Evolutionary conservation across 2,888 invertebrate species (phyloP).

Genomic region (Agonopterix subpropinquella): DNA sequence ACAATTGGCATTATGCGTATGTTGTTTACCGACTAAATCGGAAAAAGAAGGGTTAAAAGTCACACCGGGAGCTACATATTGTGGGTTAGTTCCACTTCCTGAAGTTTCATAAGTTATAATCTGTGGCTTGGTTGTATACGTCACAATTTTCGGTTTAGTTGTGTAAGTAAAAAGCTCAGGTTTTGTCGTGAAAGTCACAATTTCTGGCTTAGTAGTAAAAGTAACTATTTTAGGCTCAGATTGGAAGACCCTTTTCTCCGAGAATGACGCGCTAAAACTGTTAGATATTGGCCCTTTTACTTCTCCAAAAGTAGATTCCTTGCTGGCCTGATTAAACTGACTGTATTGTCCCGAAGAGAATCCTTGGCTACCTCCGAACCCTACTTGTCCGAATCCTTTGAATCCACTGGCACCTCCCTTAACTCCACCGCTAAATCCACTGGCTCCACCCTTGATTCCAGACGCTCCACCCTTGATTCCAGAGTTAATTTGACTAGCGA

Average conservation of each 20-base stretch:
- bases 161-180: constrained; percentile 48
- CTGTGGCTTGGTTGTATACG: constrained; percentile 40
- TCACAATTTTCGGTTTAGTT: constrained; percentile 40
- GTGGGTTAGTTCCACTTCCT: constrained; percentile 55
- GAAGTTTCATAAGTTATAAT: constrained; percentile 57
- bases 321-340: constrained; percentile 1
- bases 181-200: constrained; percentile 47
- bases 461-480: constrained; percentile 13
- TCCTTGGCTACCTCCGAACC: constrained; percentile 2
- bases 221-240: constrained; percentile 45
- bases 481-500: constrained; percentile 27
- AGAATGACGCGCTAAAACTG: constrained; percentile 46
- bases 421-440: background rate
- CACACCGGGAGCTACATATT: constrained; percentile 51
- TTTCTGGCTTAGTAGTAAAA: constrained; percentile 51
- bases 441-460: background rate
- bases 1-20: constrained; percentile 52
- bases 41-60: constrained; percentile 50
- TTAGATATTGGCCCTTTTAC: constrained; percentile 50
- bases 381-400: background rate
- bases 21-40: constrained; percentile 35
- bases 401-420: too few relatives aligned
- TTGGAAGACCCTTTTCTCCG: constrained; percentile 56
- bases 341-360: constrained; percentile 2
- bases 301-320: constrained; percentile 22